Evolutionary conservation across 1,140 invertebrate species (phyloP), one percentile per base, ranked within the genome.

Genomic region (Scaptomyza graminum): DNA sequence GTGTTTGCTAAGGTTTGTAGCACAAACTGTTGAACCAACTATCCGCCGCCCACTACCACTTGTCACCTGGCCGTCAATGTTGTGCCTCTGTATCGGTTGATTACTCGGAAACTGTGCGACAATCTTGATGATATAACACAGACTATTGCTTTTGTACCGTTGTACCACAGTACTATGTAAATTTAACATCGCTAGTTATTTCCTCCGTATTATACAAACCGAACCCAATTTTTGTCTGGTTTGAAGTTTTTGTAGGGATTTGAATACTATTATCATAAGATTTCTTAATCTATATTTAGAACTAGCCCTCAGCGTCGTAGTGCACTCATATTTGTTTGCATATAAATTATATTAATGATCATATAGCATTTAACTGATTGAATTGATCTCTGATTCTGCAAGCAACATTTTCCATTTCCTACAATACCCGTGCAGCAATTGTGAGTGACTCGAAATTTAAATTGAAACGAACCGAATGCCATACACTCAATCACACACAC

Each of bases 1-100:
- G 47, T 71, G 77, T 74, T 80, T 84, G 82, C 51, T n/a, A 43
- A 85, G 76, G 76, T 74, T 72, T 67, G 52, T 31, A 37, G 51
- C 54, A 47, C 66, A 70, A 63, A 57, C 51, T 22, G 28, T 31
- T 31, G 7, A 34, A 5, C 13, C 39, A 37, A 16, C 16, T 16
- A 13, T 18, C n/a, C 28, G 7, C 13, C 28, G 4, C 31, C 39
- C 44, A 15, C 44, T 9, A 28, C 46, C 31, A 2, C 18, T 22
- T 22, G 18, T 22, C 18, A 22, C 49, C 31, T 52, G 39, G 43
- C 50, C 59, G 50, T 50, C 59, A 41, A 44, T 12, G 37, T 57
- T 41, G 34, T 61, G 69, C 34, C 44, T 71, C 51, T 63, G 49
- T 46, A 50, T 54, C 50, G 46, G 44, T 76, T 73, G 81, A 85